Conservation (phyloP, 1,140 invertebrate genomes). For the Drosophila repletoides region DNA sequence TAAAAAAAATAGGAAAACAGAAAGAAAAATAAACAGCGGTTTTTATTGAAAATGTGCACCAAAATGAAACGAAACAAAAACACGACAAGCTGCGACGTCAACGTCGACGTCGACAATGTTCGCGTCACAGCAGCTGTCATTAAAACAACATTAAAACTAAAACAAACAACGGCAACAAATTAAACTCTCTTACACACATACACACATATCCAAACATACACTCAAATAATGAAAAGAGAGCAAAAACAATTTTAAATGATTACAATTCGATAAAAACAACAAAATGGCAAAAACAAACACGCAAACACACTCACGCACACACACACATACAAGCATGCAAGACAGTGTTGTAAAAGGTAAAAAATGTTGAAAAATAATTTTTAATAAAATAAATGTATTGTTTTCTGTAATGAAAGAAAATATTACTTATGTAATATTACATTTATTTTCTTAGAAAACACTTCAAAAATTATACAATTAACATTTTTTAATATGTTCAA, state of each 20-base stretch:
- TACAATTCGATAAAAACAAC: slow-evolving; percentile 49
- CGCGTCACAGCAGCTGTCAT: slow-evolving; percentile 57
- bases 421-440: too few species aligned
- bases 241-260: slow-evolving; percentile 42
- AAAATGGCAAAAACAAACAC: slow-evolving; percentile 41
- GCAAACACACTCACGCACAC: not conserved
- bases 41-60: slow-evolving; percentile 44
- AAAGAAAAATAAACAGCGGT: not conserved
- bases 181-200: slow-evolving; percentile 21
- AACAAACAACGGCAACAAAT: slow-evolving; percentile 65
- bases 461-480: too few species aligned
- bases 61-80: slow-evolving; percentile 1
- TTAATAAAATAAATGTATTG: too few species aligned
- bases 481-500: too few species aligned
- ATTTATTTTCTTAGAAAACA: too few species aligned
- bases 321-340: not conserved
- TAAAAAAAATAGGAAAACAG: not conserved
- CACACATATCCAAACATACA: too few species aligned
- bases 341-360: slow-evolving; percentile 49
- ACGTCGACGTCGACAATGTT: not conserved
- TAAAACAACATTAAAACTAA: slow-evolving; percentile 70
- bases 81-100: not conserved
- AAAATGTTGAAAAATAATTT: too few species aligned
- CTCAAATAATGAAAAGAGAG: not conserved
- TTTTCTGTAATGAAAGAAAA: too few species aligned